Conservation (phyloP, 2,113 vertebrate genomes). For the human (Homo sapiens) region DNA sequence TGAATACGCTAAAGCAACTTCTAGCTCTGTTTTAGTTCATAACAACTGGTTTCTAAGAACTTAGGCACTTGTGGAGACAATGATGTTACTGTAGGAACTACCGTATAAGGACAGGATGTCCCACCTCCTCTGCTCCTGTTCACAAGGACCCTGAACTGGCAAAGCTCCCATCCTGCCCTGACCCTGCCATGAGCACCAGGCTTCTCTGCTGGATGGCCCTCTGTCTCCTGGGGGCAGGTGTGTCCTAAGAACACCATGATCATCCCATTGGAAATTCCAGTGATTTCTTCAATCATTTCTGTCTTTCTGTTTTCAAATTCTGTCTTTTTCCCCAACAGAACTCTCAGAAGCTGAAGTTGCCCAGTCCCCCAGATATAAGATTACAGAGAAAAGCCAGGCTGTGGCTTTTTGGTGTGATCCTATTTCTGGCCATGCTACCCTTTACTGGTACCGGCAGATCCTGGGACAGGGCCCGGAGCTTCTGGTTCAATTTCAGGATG, state of each 20-base stretch:
- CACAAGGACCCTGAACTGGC: not conserved
- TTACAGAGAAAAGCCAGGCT: not conserved
- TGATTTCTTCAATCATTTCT: not conserved
- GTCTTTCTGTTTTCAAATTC: not conserved
- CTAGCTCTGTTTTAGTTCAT: not conserved
- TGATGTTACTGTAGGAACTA: not conserved
- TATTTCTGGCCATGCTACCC: not conserved
- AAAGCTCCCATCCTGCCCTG: not conserved
- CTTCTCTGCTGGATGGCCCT: fast-evolving
- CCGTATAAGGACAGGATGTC: fast-evolving
- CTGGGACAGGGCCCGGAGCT: not conserved
- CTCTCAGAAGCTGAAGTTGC: not conserved
- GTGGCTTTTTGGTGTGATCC: not conserved
- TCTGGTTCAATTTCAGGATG: not conserved
- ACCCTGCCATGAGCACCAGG: fast-evolving
- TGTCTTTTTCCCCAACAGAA: not conserved
- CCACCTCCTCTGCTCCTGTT: too few relatives aligned
- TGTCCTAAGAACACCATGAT: not conserved
- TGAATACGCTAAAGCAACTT: not conserved
- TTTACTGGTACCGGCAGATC: not conserved
- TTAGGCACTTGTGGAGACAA: not conserved
- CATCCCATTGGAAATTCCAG: not conserved
- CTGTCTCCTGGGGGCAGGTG: not conserved
- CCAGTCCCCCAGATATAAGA: not conserved
- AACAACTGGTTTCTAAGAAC: not conserved